Evolutionary conservation across 2,113 vertebrate species (phyloP).

Genomic region (Galemys pyrenaicus): DNA sequence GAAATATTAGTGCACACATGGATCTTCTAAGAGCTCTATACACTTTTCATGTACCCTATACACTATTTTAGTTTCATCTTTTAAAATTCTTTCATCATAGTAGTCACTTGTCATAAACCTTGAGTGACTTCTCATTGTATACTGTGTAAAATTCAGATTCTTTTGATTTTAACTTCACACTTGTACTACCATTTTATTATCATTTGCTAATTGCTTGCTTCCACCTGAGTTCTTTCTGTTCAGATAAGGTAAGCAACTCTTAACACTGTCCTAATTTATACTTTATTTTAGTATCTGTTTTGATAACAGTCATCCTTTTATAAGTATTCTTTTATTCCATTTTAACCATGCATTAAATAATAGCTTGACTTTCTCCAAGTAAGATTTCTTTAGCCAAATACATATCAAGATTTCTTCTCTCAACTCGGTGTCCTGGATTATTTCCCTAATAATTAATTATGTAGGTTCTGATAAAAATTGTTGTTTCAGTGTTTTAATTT

Average conservation of each 20-base stretch:
- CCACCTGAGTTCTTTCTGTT: neutral
- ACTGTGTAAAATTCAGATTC: constrained; percentile 6
- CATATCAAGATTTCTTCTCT: neutral
- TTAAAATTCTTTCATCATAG: neutral
- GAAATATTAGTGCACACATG: neutral
- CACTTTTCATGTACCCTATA: neutral
- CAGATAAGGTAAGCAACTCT: neutral
- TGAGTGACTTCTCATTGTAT: neutral
- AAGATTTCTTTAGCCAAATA: neutral
- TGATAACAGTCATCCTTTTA: neutral
- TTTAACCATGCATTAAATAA: neutral
- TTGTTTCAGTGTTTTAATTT: constrained; percentile 48
- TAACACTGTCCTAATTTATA: neutral
- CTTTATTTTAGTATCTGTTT: constrained; percentile 30
- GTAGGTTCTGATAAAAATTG: neutral
- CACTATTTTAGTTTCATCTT: constrained; percentile 16
- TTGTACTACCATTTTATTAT: constrained; percentile 14
- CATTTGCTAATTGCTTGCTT: neutral
- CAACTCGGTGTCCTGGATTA: neutral
- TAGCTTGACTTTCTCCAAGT: neutral
- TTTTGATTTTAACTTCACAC: neutral
- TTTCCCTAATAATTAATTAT: neutral
- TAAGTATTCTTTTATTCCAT: neutral
- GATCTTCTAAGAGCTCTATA: neutral
- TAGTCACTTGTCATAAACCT: neutral